Evolutionary conservation across 2,888 invertebrate genomes (phyloP), one percentile per base, ranked within the genome.

Genomic region (Coelopa pilipes): DNA sequence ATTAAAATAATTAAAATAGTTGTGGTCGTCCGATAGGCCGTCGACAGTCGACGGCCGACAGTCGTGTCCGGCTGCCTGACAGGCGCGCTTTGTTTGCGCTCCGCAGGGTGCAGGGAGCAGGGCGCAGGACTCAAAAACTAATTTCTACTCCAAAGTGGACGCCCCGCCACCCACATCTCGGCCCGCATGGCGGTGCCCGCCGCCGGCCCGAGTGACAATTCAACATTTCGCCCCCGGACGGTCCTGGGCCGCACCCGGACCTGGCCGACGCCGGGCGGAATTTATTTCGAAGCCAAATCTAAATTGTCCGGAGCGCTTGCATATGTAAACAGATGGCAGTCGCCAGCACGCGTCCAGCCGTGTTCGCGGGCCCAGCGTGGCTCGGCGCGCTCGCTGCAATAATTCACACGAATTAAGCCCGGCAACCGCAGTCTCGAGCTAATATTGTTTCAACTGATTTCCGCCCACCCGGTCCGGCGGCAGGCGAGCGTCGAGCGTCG

Each of bases 401-500:
- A 67, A 34, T 50, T 62, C 73, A 73, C 68, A 75, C 70, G 72
- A 68, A 63, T 68, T 74, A 24, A 68, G 60, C 62, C 21, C 55
- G 46, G 53, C 21, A 70, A 73, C 76, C 72, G 49, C 70, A 60
- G 65, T 46, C 59, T 63, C 49, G 45, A 76, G 81, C 83, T 82
- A 80, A 78, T 82, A 83, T 82, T 82, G 82, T 83, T 82, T 81
- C 80, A 81, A 81, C 82, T 82, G 83, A 82, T 83, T 82, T 81
- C 62, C 62, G 10, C 15, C 60, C 24, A 15, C 34, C 53, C 21
- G 60, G 9, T 19, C 15, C 13, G 24, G 34, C 34, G 34, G 7
- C 34, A 2, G 34, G 2, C 34, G 4, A 34, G 4, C 34, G 34
- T 34, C 34, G 34, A 34, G 4, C 2, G 34, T 34, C 34, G 34